Evolutionary conservation across 2,888 invertebrate species (phyloP), one percentile per base, ranked within the genome.

Genomic region (Catonia carolina): DNA sequence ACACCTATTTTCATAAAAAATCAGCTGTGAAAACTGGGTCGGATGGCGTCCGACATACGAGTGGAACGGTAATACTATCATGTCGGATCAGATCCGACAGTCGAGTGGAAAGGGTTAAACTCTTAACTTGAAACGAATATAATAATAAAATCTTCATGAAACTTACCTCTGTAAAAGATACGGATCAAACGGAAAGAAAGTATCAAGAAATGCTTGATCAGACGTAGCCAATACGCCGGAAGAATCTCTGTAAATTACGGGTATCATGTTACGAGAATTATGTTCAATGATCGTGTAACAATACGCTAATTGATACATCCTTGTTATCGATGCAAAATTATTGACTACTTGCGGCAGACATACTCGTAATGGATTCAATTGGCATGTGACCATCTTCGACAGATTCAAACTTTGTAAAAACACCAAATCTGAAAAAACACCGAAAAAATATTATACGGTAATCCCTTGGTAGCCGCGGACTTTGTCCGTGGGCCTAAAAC

Each of bases 121-220:
- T n/a, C n/a, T n/a, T n/a, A n/a, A n/a, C n/a, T n/a, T n/a, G n/a
- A n/a, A n/a, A n/a, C n/a, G n/a, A n/a, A n/a, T n/a, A n/a, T n/a
- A n/a, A n/a, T n/a, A n/a, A n/a, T n/a, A n/a, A n/a, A n/a, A n/a
- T n/a, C n/a, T n/a, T n/a, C n/a, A n/a, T n/a, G 1, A 39, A 49
- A 63, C 63, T 73, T 68, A 85, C 84, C 77, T 79, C 65, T 82
- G 79, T 45, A 96, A 75, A 14, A 85, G 72, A 69, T 88, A 95
- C 0, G 92, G 92, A 74, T 94, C 94, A 69, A 94, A 96, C 0
- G 96, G 96, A 70, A 92, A 96, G 76, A 87, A 92, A 1, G 81
- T 77, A 56, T 84, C 81, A 1, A 83, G 75, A 50, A 79, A 79
- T 10, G 78, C 72, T n/a, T 71, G 72, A 2, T 55, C 54, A 49